phyloP scores from a whole-genome alignment of 2,888 invertebrate genomes.

The Furcula furcula region DNA sequence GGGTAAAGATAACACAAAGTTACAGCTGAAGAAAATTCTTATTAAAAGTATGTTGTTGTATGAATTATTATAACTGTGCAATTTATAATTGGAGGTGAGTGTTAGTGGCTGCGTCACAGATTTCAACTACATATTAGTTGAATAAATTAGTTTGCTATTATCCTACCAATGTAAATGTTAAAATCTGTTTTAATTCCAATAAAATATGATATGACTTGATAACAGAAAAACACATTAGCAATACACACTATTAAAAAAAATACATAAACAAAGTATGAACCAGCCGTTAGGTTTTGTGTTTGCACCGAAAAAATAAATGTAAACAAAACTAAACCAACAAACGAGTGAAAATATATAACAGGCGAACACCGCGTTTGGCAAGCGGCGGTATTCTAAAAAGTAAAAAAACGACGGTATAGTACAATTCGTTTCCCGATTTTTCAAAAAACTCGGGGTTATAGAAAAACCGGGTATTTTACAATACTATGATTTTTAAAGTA shows the following conservation, averaged over 20 bases:
- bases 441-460: too few relatives aligned
- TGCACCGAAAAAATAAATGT: constrained; percentile 3
- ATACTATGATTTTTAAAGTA: too few relatives aligned
- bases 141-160: too few relatives aligned
- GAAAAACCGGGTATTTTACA: too few relatives aligned
- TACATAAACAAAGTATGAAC: too few relatives aligned
- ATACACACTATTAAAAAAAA: too few relatives aligned
- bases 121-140: too few relatives aligned
- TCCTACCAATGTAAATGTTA: too few relatives aligned
- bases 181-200: too few relatives aligned
- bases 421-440: constrained; percentile 32
- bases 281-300: background rate
- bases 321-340: background rate
- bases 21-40: constrained; percentile 20
- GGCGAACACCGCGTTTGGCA: constrained; percentile 11
- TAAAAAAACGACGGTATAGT: constrained; percentile 19
- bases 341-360: constrained; percentile 10
- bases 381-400: constrained; percentile 25
- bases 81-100: too few relatives aligned
- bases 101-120: too few relatives aligned
- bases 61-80: constrained; percentile 28
- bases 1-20: constrained; percentile 24
- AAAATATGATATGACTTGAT: too few relatives aligned
- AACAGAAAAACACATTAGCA: background rate
- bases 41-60: constrained; percentile 23